Percentiles rank a stretch among this genome's conserved stretches.
Conservation (phyloP, 1,140 invertebrate genomes). For the Bombus ignitus region DNA sequence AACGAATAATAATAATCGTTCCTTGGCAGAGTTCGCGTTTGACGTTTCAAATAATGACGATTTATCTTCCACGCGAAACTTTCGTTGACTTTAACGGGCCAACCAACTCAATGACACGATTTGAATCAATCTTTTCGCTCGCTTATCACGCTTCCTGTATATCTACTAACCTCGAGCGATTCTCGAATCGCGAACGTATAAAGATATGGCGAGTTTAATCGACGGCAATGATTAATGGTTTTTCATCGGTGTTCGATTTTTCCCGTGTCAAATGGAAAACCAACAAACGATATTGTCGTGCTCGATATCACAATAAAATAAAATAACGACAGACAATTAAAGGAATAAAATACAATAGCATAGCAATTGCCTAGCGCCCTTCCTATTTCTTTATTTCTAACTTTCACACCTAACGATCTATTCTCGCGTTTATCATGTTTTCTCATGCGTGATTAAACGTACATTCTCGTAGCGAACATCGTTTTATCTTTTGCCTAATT, state of each 20-base stretch:
- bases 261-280: background rate
- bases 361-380: no score
- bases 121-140: constrained; percentile 34
- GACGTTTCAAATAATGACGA: background rate
- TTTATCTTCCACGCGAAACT: constrained; percentile 30
- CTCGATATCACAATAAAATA: no score
- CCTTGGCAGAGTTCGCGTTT: background rate
- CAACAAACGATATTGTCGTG: background rate
- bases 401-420: background rate
- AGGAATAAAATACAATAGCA: no score
- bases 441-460: background rate
- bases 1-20: background rate
- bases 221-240: background rate
- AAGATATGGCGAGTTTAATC: background rate
- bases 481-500: background rate
- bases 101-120: background rate
- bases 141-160: background rate
- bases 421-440: background rate
- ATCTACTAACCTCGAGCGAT: background rate
- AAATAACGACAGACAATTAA: no score
- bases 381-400: no score
- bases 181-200: background rate
- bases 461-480: background rate
- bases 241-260: background rate
- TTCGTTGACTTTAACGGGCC: constrained; percentile 2